These are phyloP conservation scores for Petrolisthes manimaculis DNA, from an alignment of 2,888 invertebrate genomes.

Conservation along the genomic window DNA sequence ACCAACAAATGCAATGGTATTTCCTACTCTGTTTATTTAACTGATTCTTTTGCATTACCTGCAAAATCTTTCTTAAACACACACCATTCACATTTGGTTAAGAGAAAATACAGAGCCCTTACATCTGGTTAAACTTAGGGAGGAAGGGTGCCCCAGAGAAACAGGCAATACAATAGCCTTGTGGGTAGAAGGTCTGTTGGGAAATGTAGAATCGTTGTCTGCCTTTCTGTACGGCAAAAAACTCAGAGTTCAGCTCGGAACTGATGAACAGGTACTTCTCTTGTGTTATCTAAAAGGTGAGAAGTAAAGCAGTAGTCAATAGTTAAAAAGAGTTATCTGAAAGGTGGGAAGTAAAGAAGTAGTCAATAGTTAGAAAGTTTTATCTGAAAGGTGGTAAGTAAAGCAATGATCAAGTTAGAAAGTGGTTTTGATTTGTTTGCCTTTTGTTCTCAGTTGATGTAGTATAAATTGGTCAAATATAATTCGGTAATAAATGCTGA, in stretches of 20 bases:
- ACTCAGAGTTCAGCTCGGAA: constrained; percentile 25
- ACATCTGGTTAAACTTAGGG: constrained; percentile 39
- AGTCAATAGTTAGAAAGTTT: too few species aligned
- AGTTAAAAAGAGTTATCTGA: neutral
- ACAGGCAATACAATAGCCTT: constrained; percentile 39
- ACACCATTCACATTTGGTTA: neutral
- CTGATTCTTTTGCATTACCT: too few species aligned
- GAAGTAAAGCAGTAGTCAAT: neutral
- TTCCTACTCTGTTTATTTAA: too few species aligned
- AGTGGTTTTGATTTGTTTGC: neutral
- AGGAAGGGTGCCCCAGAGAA: constrained; percentile 40
- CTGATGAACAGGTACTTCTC: constrained; percentile 39
- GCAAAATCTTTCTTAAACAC: too few species aligned
- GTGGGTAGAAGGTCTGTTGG: constrained; percentile 40
- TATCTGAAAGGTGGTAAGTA: too few species aligned
- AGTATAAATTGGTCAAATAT: too few species aligned
- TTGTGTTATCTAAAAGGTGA: constrained; percentile 11
- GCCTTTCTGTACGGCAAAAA: constrained; percentile 32
- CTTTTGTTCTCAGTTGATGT: neutral
- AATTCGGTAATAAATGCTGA: neutral
- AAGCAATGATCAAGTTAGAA: neutral
- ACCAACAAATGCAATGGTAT: too few species aligned
- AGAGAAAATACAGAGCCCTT: constrained; percentile 1
- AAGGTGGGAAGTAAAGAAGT: neutral
- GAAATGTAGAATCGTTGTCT: constrained; percentile 29